phyloP scores from a whole-genome alignment of 2,888 invertebrate genomes.

The Isoperla grammatica region DNA sequence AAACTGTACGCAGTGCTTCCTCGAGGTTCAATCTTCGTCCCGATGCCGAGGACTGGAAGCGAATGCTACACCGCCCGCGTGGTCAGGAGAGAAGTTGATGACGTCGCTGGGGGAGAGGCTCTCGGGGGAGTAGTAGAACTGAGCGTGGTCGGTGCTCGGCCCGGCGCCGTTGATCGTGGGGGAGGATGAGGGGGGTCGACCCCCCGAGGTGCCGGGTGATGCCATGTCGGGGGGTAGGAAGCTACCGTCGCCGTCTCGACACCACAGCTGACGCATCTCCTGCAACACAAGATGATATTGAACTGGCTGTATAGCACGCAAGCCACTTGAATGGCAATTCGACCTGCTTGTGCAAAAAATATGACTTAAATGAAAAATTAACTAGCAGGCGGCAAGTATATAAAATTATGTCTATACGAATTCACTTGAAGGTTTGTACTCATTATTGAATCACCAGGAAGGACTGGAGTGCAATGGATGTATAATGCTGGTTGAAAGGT shows the following conservation, averaged over 20 bases:
- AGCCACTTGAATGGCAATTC: no score
- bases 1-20: no score
- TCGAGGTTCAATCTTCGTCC: constrained; percentile 64
- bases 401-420: no score
- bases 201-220: constrained; percentile 25
- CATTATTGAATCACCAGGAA: no score
- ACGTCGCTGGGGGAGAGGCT: constrained; percentile 63
- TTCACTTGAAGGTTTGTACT: no score
- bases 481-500: no score
- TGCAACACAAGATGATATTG: no score
- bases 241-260: constrained; percentile 61
- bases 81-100: constrained; percentile 64
- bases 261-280: constrained; percentile 94
- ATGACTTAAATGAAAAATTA: no score
- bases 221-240: constrained; percentile 27
- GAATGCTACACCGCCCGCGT: constrained; percentile 49
- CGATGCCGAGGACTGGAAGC: constrained; percentile 62
- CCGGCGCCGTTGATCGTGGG: constrained; percentile 39
- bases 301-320: no score
- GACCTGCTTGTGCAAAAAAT: no score
- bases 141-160: constrained; percentile 45
- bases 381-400: no score
- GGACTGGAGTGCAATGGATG: no score
- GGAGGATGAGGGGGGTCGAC: constrained; percentile 4
- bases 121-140: constrained; percentile 59